Evolutionary conservation across 2,797 vertebrate species (phyloP).

Genomic region (Chelon labrosus): DNA sequence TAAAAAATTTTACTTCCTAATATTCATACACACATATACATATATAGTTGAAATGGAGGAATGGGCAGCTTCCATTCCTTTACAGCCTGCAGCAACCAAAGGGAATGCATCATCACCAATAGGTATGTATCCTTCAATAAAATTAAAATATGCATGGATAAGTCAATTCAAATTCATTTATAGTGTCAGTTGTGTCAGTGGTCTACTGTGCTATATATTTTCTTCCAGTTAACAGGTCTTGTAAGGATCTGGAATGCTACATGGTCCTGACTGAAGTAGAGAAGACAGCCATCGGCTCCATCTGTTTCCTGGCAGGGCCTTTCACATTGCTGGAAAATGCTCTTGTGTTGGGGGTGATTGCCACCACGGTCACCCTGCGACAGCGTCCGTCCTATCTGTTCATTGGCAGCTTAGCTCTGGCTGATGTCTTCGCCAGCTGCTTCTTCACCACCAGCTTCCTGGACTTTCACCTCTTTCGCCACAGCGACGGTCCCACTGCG

Average conservation of each 20-base stretch:
- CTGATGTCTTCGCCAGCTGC: conserved; percentile 91
- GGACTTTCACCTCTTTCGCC: conserved; percentile 89
- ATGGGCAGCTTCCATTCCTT: conserved; percentile 9
- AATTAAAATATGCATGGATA: not conserved
- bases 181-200: not conserved
- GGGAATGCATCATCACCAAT: conserved; percentile 12
- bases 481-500: conserved; percentile 52
- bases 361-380: conserved; percentile 82
- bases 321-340: conserved; percentile 90
- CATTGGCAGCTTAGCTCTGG: conserved; percentile 91
- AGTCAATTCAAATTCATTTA: not conserved
- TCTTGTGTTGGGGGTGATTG: conserved; percentile 88
- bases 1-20: conserved; percentile 11
- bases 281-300: conserved; percentile 81
- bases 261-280: conserved; percentile 85
- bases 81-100: conserved; percentile 11
- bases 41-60: conserved; percentile 57
- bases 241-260: conserved; percentile 82
- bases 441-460: conserved; percentile 91
- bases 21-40: too few species aligned
- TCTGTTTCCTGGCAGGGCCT: conserved; percentile 88
- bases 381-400: conserved; percentile 92
- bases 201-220: conserved; percentile 6
- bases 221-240: conserved; percentile 55
- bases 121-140: conserved; percentile 42